Evolutionary conservation across 2,888 invertebrate genomes (phyloP).

Genomic region (Lasioglossum pauxillum): DNA sequence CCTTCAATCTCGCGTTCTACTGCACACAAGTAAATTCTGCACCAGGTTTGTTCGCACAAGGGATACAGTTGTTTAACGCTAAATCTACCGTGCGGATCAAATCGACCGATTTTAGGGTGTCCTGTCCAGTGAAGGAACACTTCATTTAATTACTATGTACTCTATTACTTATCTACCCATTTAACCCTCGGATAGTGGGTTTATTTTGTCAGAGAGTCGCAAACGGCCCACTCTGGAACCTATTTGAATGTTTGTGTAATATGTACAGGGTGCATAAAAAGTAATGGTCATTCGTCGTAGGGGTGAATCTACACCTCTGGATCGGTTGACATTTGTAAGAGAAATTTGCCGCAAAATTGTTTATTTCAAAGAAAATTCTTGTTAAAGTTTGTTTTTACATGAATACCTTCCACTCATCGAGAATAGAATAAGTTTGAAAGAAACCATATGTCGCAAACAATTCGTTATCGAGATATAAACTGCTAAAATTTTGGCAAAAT

Average conservation of each 20-base stretch:
- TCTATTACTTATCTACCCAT: neutral
- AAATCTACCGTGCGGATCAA: neutral
- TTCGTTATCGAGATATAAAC: too few species aligned
- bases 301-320: too few species aligned
- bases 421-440: too few species aligned
- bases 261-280: too few species aligned
- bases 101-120: neutral
- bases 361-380: too few species aligned
- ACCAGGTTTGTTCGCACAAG: neutral
- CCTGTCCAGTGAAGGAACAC: neutral
- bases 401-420: too few species aligned
- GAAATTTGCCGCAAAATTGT: too few species aligned
- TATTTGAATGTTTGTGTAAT: neutral
- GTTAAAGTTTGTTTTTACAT: too few species aligned
- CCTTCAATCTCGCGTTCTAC: constrained; percentile 15
- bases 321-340: too few species aligned
- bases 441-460: too few species aligned
- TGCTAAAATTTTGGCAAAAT: too few species aligned
- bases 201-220: neutral
- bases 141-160: neutral
- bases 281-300: too few species aligned
- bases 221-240: neutral
- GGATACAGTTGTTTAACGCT: neutral
- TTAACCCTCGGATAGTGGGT: neutral
- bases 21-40: constrained; percentile 9